These are phyloP conservation scores for Vollenhovia emeryi DNA, from an alignment of 1,140 invertebrate species.

Conservation along the genomic window DNA sequence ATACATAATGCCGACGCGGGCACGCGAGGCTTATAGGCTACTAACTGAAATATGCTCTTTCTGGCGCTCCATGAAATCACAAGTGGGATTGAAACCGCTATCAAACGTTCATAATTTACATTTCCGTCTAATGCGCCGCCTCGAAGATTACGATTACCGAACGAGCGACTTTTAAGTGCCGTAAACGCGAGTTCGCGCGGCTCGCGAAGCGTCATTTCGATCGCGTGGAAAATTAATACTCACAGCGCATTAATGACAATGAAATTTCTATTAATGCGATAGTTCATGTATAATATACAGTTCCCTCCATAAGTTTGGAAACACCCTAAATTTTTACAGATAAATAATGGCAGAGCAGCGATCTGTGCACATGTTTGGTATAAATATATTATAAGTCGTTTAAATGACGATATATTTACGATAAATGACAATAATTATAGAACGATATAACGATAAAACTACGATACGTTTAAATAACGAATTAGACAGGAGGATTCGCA, in stretches of 20 bases:
- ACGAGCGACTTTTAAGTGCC: slow-evolving; percentile 33
- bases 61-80: neutral
- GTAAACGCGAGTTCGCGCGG: neutral
- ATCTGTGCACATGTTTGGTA: too few species aligned
- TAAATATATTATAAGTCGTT: too few species aligned
- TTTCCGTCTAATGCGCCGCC: slow-evolving; percentile 3
- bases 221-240: slow-evolving; percentile 21
- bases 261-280: neutral
- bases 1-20: slow-evolving; percentile 23
- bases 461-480: too few species aligned
- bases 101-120: slow-evolving; percentile 22
- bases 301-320: too few species aligned
- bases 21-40: slow-evolving; percentile 23
- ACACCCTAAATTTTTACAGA: too few species aligned
- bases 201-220: neutral
- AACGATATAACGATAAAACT: too few species aligned
- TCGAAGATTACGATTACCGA: slow-evolving; percentile 12
- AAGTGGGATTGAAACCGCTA: neutral
- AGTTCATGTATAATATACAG: slow-evolving; percentile 1
- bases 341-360: too few species aligned
- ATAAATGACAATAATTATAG: too few species aligned
- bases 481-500: too few species aligned
- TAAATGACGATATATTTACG: too few species aligned
- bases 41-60: slow-evolving; percentile 32
- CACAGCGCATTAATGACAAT: slow-evolving; percentile 17